Base-by-base conservation (phyloP, 2,888 invertebrate genomes). In the Boloria selene region DNA sequence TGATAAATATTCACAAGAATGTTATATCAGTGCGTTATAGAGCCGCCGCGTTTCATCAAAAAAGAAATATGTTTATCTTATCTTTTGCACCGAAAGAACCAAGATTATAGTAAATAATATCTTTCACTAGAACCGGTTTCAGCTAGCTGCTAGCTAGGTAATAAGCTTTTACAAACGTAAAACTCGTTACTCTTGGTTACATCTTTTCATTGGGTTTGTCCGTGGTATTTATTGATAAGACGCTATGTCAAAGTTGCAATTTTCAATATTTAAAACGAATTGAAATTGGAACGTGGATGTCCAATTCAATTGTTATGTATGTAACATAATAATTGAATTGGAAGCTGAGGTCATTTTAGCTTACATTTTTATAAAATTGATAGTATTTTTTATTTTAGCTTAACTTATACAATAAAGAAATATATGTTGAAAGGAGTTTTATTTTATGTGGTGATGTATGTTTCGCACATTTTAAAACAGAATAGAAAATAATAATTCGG, bases 31-130 rank as follows among this genome's bases (percentile, higher is more conserved):
- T 38, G 31, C 31, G 31, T 38, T 38, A 38, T 38, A 61, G 61
- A 65, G 50, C 18, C n/a, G 18, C 65, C 65, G 56, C 65, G 50
- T 65, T 52, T 58, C 56, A 58, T 66, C 62, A 38, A 62, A 58
- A 45, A 58, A 52, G 58, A 16, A 38, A 61, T 58, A 49, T 22
- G 14, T 17, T 26, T 65, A 58, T 66, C 58, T 62, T 61, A 66
- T 66, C 65, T 60, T 17, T 49, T 17, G 42, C n/a, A 49, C 60
- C 49, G 54, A 60, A 60, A 59, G 22, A 44, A 54, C 53, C 38
- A 22, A 31, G 49, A 60, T 60, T 60, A 44, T 50, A 38, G 10
- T 38, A 38, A 10, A 38, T 31, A 38, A 38, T 38, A 38, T 10
- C 10, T 38, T 38, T 53, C 49, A 47, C 38, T 18, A 26, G 38